These are phyloP conservation scores for Enhydra lutris DNA, from an alignment of 2,113 vertebrate species.

Conservation along the genomic window DNA sequence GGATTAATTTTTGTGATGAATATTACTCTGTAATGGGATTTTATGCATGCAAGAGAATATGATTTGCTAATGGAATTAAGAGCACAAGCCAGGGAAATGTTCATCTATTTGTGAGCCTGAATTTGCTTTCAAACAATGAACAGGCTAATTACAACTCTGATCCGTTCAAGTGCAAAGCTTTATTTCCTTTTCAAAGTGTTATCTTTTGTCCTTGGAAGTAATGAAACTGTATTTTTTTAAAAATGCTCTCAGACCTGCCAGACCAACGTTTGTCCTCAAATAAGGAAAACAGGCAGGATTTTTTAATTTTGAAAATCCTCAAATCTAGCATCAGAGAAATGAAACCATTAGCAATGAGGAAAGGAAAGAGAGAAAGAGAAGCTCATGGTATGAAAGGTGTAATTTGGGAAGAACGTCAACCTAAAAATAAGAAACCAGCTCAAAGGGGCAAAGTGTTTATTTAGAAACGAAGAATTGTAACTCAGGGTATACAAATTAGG, in stretches of 20 bases:
- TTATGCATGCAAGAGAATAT: slow-evolving; percentile 41
- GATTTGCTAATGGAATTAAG: slow-evolving; percentile 44
- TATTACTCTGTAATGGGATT: slow-evolving; percentile 44
- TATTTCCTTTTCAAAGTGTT: neutral
- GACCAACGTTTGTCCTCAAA: neutral
- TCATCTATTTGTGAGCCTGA: neutral
- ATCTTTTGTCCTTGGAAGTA: slow-evolving; percentile 2
- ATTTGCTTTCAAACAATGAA: slow-evolving; percentile 43
- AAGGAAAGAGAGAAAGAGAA: neutral
- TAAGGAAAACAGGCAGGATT: neutral
- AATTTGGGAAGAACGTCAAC: neutral
- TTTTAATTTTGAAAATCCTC: neutral
- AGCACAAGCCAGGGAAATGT: slow-evolving; percentile 26
- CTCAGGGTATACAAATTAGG: neutral
- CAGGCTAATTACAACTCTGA: slow-evolving; percentile 28
- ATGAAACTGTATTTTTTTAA: slow-evolving; percentile 23
- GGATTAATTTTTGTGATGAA: slow-evolving; percentile 48
- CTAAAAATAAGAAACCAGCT: neutral
- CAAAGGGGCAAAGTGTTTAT: neutral
- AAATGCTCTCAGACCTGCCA: neutral
- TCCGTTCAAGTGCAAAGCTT: neutral
- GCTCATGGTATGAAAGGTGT: neutral
- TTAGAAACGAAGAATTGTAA: neutral
- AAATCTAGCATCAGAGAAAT: neutral
- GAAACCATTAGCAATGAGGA: neutral